phyloP scores from a whole-genome alignment of 2,113 vertebrate species.

The Vidua macroura region DNA sequence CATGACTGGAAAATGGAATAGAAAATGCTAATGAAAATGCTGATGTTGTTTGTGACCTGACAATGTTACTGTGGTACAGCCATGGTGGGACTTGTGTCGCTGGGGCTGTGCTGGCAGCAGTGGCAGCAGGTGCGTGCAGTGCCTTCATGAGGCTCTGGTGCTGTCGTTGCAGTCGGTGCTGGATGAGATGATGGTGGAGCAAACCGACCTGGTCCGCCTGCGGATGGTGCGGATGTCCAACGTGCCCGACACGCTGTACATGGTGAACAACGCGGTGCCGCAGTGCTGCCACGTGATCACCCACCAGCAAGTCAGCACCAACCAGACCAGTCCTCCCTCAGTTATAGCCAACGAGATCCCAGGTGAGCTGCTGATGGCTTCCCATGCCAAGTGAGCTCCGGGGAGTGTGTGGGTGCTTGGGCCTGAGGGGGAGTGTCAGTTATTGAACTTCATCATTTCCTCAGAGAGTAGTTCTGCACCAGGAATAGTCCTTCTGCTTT shows the following conservation, averaged over 20 bases:
- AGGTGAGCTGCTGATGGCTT: constrained; percentile 69
- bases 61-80: rapidly evolving
- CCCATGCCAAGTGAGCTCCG: rapidly evolving
- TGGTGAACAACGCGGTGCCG: constrained; percentile 93
- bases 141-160: neutral
- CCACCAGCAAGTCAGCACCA: constrained; percentile 91
- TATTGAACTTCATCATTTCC: neutral
- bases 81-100: neutral
- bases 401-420: neutral
- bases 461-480: neutral
- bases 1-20: neutral
- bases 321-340: constrained; percentile 85
- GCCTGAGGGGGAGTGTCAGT: neutral
- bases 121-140: rapidly evolving
- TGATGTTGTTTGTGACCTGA: neutral
- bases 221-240: constrained; percentile 98
- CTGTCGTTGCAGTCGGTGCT: constrained; percentile 84
- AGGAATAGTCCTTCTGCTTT: neutral
- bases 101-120: neutral
- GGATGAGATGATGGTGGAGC: constrained; percentile 99
- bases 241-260: constrained; percentile 96
- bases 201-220: constrained; percentile 92
- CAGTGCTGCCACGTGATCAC: constrained; percentile 96
- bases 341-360: constrained; percentile 98
- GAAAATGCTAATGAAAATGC: neutral